These are phyloP conservation scores for Myodes glareolus DNA, from an alignment of 2,113 vertebrate species.

Conservation along the genomic window DNA sequence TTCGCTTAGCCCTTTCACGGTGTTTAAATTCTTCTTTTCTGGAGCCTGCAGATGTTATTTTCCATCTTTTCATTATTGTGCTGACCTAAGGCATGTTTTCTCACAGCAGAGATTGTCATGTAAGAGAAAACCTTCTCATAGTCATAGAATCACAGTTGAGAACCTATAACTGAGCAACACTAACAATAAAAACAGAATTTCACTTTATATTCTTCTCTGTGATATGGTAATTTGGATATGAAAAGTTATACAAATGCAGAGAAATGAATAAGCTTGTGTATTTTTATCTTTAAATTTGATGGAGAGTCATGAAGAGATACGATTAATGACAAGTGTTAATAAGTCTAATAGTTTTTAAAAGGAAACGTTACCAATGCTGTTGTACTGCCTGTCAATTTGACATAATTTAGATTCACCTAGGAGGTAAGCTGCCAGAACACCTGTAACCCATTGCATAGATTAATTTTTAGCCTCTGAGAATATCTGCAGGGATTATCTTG, in stretches of 20 bases:
- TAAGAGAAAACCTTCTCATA: background rate
- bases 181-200: background rate
- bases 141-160: background rate
- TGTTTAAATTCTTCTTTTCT: background rate
- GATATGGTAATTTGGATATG: no score
- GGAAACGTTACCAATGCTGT: background rate
- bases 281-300: background rate
- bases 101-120: background rate
- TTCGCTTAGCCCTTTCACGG: background rate
- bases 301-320: background rate
- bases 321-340: background rate
- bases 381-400: background rate
- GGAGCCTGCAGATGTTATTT: background rate
- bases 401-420: background rate
- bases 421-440: background rate
- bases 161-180: background rate
- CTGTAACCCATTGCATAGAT: background rate
- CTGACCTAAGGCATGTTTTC: background rate
- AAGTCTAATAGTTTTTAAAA: background rate
- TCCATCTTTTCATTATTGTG: background rate
- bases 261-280: background rate
- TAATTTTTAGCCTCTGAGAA: background rate
- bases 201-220: background rate
- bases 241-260: background rate
- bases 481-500: background rate